A percentile compares a stretch with the other conserved stretches of the same genome.
Conservation (phyloP, 2,888 invertebrate genomes). For the Nomada flava region DNA sequence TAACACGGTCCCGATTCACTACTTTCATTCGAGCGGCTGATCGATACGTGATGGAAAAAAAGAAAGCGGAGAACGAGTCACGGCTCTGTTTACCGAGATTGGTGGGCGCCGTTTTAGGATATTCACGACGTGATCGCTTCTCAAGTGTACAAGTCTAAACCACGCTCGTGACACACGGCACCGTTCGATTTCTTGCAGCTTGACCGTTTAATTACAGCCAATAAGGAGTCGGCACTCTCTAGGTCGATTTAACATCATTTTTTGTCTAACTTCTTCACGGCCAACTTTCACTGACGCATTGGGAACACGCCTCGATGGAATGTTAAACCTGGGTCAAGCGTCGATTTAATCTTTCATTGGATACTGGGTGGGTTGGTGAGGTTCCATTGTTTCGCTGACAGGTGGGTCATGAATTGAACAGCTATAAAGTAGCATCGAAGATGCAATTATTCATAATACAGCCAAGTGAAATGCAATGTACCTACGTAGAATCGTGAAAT, state of each 20-base stretch:
- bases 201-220: not conserved
- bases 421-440: not conserved
- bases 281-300: slow-evolving; percentile 41
- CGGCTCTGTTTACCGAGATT: slow-evolving; percentile 31
- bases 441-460: not conserved
- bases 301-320: slow-evolving; percentile 25
- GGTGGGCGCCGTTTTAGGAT: slow-evolving; percentile 33
- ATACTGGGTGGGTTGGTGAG: not conserved
- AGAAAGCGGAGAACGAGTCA: slow-evolving; percentile 50
- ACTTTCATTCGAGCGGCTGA: slow-evolving; percentile 53
- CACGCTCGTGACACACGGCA: not conserved
- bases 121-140: slow-evolving; percentile 7
- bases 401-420: slow-evolving; percentile 2
- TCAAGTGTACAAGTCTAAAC: not conserved
- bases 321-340: not conserved
- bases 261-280: slow-evolving; percentile 27
- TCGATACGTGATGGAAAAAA: slow-evolving; percentile 52
- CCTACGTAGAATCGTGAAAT: too few relatives aligned
- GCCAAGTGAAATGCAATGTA: too few relatives aligned
- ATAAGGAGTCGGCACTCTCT: not conserved
- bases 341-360: not conserved
- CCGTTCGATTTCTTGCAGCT: not conserved
- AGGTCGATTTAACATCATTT: slow-evolving; percentile 6
- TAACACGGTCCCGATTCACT: slow-evolving; percentile 47
- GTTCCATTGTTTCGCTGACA: not conserved